Percentiles rank a stretch among this genome's conserved stretches.
These are phyloP conservation scores for Lampris megalopsis DNA, from an alignment of 2,113 vertebrate genomes.

Conservation along the genomic window DNA sequence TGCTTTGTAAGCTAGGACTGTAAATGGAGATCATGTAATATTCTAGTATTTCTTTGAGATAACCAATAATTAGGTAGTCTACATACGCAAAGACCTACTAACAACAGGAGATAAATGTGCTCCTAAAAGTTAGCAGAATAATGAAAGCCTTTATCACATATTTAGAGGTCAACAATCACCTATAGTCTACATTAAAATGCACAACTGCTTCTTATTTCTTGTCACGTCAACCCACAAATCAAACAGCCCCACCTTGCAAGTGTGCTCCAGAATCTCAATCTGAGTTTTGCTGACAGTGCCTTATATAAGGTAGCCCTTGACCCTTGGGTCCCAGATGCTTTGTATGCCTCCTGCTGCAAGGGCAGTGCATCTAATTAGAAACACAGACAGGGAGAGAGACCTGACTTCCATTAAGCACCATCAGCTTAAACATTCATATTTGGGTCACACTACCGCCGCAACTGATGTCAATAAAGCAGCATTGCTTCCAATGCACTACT, in stretches of 20 bases:
- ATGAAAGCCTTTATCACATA: conserved; percentile 3
- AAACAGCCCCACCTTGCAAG: conserved; percentile 32
- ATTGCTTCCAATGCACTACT: neutral
- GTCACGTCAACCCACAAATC: conserved; percentile 11
- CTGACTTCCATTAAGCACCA: conserved; percentile 4
- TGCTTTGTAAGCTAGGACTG: no score
- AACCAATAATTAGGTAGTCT: neutral
- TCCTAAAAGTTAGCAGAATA: neutral
- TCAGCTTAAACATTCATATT: neutral
- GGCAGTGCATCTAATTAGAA: conserved; percentile 56
- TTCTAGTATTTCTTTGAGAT: no score
- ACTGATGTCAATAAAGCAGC: neutral
- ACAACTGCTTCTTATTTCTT: conserved; percentile 5
- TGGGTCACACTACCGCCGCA: neutral
- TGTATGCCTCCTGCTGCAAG: conserved; percentile 42
- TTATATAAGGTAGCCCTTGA: conserved; percentile 62
- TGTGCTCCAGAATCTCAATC: conserved; percentile 41
- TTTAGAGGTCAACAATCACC: conserved; percentile 15
- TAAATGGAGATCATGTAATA: no score
- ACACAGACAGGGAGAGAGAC: conserved; percentile 34
- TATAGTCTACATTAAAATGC: neutral
- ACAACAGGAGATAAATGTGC: neutral
- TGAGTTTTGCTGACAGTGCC: conserved; percentile 45
- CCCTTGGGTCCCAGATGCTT: conserved; percentile 56
- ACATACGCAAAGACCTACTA: neutral